Percentiles rank a stretch among this genome's conserved stretches.
These are phyloP conservation scores for Tiaroga cobitis DNA, from an alignment of 2,797 vertebrate genomes.

Conservation along the genomic window DNA sequence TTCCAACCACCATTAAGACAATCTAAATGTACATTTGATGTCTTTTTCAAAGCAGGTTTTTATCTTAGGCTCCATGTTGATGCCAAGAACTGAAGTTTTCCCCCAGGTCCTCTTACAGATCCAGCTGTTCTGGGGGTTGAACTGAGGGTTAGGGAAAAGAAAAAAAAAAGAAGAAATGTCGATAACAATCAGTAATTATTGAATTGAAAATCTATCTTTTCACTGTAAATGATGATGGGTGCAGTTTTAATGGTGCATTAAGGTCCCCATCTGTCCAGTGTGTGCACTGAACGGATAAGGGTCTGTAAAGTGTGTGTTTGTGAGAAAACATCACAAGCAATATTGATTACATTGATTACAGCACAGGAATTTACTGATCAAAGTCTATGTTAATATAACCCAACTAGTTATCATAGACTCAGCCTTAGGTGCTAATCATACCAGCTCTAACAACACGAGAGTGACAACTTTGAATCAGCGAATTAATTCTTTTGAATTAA, in stretches of 20 bases:
- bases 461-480: background rate
- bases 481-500: too few species aligned
- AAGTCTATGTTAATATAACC: background rate
- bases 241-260: slow-evolving; percentile 16
- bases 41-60: slow-evolving; percentile 18
- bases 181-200: slow-evolving; percentile 17
- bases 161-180: background rate
- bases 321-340: slow-evolving; percentile 12
- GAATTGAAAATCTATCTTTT: background rate
- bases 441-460: background rate
- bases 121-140: slow-evolving; percentile 18
- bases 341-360: slow-evolving; percentile 17
- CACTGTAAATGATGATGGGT: slow-evolving; percentile 23
- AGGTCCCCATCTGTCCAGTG: slow-evolving; percentile 20
- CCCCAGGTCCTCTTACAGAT: slow-evolving; percentile 19
- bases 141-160: background rate
- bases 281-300: background rate
- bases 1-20: slow-evolving; percentile 27
- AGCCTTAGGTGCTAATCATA: background rate
- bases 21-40: slow-evolving; percentile 30
- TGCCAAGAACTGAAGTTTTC: slow-evolving; percentile 25
- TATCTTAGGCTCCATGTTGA: background rate
- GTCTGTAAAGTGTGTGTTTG: background rate
- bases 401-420: background rate
- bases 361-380: background rate